Conservation (phyloP, 2,113 vertebrate species). For the Protobothrops mucrosquamatus region DNA sequence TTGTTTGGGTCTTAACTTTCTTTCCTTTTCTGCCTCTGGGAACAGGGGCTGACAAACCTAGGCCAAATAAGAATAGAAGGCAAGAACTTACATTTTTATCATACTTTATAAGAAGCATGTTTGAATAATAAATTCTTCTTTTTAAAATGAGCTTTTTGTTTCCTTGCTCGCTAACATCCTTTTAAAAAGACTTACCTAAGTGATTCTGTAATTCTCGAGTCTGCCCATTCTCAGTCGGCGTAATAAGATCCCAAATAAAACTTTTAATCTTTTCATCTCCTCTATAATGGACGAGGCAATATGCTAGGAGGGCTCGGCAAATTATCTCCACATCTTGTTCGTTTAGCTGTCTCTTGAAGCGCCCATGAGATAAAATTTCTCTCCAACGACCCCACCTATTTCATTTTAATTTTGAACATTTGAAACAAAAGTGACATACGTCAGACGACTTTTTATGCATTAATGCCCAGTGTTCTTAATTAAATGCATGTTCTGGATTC, state of each 20-base stretch:
- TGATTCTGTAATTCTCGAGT: conserved; percentile 96
- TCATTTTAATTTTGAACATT: conserved; percentile 31
- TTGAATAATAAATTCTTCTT: background rate
- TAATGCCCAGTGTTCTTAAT: background rate
- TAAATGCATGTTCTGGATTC: background rate
- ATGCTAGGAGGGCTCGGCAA: conserved; percentile 89
- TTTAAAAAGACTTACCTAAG: conserved; percentile 69
- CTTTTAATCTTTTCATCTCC: conserved; percentile 99
- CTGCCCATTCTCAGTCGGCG: conserved; percentile 90
- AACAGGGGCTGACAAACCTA: conserved; percentile 95
- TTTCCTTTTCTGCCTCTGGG: conserved; percentile 96
- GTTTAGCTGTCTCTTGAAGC: conserved; percentile 93
- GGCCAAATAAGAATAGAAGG: conserved; percentile 37
- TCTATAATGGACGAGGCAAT: conserved; percentile 95
- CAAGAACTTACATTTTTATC: background rate
- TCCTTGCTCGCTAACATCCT: fast-evolving
- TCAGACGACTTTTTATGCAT: background rate
- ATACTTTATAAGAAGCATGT: background rate
- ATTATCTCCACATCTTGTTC: conserved; percentile 97
- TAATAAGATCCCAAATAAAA: conserved; percentile 99
- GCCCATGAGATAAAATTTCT: conserved; percentile 93
- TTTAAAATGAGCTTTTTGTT: background rate
- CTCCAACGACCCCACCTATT: conserved; percentile 96
- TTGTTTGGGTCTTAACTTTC: conserved; percentile 95
- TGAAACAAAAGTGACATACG: background rate